Percentiles rank a stretch among this genome's conserved stretches.
These are phyloP conservation scores for Epinotia nisella DNA, from an alignment of 2,888 invertebrate species.

Conservation along the genomic window DNA sequence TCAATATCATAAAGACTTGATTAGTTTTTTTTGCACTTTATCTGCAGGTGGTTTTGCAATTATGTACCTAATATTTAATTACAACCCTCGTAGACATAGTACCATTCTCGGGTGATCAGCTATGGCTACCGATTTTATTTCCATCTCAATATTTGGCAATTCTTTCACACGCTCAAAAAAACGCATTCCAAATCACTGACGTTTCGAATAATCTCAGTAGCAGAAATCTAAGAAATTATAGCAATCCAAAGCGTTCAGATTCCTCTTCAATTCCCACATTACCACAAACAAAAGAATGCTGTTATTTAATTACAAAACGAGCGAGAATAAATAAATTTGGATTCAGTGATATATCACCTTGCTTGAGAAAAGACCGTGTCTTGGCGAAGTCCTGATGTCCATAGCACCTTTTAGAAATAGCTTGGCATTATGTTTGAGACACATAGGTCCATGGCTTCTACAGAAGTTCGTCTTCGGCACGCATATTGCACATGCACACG, in stretches of 20 bases:
- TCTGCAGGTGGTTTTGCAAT: no score
- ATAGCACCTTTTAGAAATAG: not conserved
- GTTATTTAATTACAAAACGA: slow-evolving; percentile 30
- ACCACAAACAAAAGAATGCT: slow-evolving; percentile 48
- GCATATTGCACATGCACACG: slow-evolving; percentile 66
- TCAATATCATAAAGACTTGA: no score
- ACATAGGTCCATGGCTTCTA: slow-evolving; percentile 67
- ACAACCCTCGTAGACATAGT: not conserved
- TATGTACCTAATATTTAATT: no score
- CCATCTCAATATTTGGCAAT: not conserved
- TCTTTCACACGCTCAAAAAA: slow-evolving; percentile 22
- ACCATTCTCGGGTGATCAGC: not conserved
- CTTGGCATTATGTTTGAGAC: not conserved
- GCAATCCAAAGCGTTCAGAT: slow-evolving; percentile 33
- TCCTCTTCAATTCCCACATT: slow-evolving; percentile 53
- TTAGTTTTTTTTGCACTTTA: no score
- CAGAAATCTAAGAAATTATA: slow-evolving; percentile 28
- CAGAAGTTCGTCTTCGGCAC: slow-evolving; percentile 65
- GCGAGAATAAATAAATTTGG: slow-evolving; percentile 4
- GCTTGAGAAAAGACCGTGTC: slow-evolving; percentile 4
- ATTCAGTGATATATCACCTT: slow-evolving; percentile 3
- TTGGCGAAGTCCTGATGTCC: not conserved
- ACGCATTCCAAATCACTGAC: slow-evolving; percentile 4
- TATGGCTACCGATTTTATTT: not conserved
- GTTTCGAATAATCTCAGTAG: slow-evolving; percentile 16